phyloP scores from a whole-genome alignment of 1,140 invertebrate species.

The Plectrocnemia conspersa region DNA sequence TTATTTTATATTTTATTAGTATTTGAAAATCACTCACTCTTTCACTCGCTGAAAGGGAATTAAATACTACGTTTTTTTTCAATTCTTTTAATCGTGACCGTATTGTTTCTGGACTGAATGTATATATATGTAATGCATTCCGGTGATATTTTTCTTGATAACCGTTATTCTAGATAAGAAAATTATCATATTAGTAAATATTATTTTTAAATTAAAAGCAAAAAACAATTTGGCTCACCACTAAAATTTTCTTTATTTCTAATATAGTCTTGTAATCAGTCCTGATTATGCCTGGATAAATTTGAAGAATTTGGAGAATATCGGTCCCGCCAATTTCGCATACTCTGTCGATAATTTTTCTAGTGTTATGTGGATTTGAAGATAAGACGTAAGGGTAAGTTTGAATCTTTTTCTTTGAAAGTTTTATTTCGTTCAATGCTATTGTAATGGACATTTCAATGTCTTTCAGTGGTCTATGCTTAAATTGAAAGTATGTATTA shows the following conservation, averaged over 20 bases:
- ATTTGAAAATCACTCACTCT: slow-evolving; percentile 2
- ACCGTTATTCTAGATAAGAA: too few relatives aligned
- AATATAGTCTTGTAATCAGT: slow-evolving; percentile 4
- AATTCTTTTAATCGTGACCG: not conserved
- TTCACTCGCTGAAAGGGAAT: not conserved
- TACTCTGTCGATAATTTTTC: slow-evolving; percentile 7
- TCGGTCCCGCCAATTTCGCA: not conserved
- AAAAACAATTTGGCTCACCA: too few relatives aligned
- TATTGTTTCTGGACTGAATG: slow-evolving; percentile 6
- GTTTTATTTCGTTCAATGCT: slow-evolving; percentile 1
- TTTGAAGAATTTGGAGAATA: not conserved
- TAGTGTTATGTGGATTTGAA: slow-evolving; percentile 5
- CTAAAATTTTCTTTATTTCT: slow-evolving; percentile 10
- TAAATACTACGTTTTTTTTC: slow-evolving; percentile 7
- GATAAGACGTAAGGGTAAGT: slow-evolving; percentile 8
- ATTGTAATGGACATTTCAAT: slow-evolving; percentile 11
- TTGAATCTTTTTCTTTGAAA: slow-evolving; percentile 1
- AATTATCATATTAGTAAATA: too few relatives aligned
- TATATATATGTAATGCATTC: slow-evolving; percentile 7
- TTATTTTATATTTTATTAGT: not conserved
- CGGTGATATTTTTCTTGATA: too few relatives aligned
- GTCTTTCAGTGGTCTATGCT: slow-evolving; percentile 8
- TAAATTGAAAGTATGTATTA: slow-evolving; percentile 10
- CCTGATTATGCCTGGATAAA: slow-evolving; percentile 1
- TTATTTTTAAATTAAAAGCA: too few relatives aligned